Percentiles rank a stretch among this genome's conserved stretches.
Conservation (phyloP, 2,797 vertebrate species). For the Lerista edwardsae region DNA sequence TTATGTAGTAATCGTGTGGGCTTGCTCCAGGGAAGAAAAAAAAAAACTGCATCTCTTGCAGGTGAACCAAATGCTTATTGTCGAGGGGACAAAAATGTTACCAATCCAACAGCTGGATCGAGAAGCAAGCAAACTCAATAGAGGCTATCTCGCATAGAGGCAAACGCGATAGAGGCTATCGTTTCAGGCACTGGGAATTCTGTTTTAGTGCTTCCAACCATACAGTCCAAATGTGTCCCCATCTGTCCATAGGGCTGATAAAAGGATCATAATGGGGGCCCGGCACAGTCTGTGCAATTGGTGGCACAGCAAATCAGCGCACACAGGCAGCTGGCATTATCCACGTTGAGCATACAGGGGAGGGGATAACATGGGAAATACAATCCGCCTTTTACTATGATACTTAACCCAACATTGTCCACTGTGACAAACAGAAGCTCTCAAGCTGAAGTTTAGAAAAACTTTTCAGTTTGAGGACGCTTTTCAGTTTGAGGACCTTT, state of each 20-base stretch:
- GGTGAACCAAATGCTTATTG: slow-evolving; percentile 51
- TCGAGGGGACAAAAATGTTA: neutral
- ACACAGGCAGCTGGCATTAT: neutral
- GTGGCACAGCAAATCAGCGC: neutral
- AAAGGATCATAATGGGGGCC: neutral
- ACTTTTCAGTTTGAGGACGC: too few relatives aligned
- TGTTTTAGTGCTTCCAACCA: neutral
- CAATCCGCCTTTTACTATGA: neutral
- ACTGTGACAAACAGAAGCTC: neutral
- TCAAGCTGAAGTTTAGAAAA: neutral
- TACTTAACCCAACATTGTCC: neutral
- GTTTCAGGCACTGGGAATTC: neutral
- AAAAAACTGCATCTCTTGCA: slow-evolving; percentile 45
- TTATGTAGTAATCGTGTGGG: slow-evolving; percentile 67
- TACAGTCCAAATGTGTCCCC: slow-evolving; percentile 3
- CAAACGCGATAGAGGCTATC: neutral
- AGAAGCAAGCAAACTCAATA: neutral
- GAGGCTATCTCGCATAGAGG: too few relatives aligned
- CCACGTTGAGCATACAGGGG: neutral
- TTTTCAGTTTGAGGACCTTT: neutral
- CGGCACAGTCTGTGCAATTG: neutral
- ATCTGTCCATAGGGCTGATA: slow-evolving; percentile 26
- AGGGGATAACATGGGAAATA: neutral
- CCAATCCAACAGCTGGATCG: neutral
- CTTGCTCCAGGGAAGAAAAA: slow-evolving; percentile 54